phyloP scores from a whole-genome alignment of 2,888 invertebrate genomes.

The Branchellion lobata region DNA sequence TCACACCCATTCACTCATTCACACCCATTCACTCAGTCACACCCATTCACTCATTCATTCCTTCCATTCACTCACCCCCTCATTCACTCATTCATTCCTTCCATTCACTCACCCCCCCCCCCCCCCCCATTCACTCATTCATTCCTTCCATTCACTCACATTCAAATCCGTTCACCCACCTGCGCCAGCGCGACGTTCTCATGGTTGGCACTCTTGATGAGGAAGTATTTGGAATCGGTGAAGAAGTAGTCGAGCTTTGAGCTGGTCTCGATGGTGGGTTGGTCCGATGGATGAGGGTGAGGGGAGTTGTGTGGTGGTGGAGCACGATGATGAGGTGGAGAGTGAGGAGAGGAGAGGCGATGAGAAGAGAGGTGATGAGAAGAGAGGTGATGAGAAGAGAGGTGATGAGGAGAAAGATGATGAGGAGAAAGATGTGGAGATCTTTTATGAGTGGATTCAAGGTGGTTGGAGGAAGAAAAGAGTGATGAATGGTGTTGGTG shows the following conservation, averaged over 20 bases:
- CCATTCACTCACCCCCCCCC: no score
- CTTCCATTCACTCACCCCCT: no score
- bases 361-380: no score
- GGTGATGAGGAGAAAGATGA: no score
- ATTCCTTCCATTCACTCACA: neutral
- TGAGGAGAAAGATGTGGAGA: no score
- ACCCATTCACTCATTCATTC: no score
- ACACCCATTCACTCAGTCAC: no score
- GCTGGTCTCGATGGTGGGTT: conserved; percentile 64
- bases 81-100: no score
- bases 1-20: no score
- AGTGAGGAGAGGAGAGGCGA: neutral
- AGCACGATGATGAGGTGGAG: neutral
- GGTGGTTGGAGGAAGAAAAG: neutral
- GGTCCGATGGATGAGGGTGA: conserved; percentile 55
- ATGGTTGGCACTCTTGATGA: conserved; percentile 22
- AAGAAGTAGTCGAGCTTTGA: conserved; percentile 71
- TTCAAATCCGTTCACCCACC: neutral
- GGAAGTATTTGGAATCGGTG: conserved; percentile 25
- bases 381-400: no score
- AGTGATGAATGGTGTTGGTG: neutral
- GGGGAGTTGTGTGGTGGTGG: neutral
- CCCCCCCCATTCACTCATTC: no score
- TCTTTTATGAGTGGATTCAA: neutral
- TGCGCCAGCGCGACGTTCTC: conserved; percentile 18